Percentiles rank a stretch among this genome's conserved stretches.
Evolutionary conservation across 1,140 invertebrate species (phyloP).

Genomic region (Lasioglossum albipes): DNA sequence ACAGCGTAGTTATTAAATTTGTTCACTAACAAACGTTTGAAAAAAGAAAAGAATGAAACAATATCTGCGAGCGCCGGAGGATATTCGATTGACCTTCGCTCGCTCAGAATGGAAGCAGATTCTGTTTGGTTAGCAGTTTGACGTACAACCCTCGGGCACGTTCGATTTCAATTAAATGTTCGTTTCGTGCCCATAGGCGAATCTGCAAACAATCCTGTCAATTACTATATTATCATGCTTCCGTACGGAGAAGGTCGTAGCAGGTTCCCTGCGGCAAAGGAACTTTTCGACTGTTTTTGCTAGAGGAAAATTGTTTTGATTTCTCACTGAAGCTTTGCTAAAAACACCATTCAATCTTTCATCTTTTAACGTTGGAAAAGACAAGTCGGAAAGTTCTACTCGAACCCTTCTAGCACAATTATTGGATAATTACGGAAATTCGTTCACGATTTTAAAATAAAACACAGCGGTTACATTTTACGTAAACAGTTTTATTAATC

Average conservation of each 20-base stretch:
- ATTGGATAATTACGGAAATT: too few species aligned
- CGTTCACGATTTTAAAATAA: too few species aligned
- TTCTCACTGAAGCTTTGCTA: too few species aligned
- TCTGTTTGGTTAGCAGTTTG: slow-evolving; percentile 36
- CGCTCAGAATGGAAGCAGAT: slow-evolving; percentile 24
- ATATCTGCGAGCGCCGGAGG: not conserved
- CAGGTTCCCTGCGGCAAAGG: not conserved
- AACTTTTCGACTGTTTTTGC: not conserved
- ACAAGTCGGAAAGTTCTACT: too few species aligned
- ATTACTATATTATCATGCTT: slow-evolving; percentile 33
- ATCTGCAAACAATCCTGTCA: slow-evolving; percentile 52
- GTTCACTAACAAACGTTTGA: slow-evolving; percentile 42
- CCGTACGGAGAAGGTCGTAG: not conserved
- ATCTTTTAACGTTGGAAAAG: too few species aligned
- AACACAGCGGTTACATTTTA: too few species aligned
- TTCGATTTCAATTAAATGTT: slow-evolving; percentile 73
- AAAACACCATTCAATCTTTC: too few species aligned
- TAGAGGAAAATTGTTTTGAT: not conserved
- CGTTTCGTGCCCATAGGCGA: slow-evolving; percentile 55
- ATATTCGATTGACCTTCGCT: slow-evolving; percentile 38
- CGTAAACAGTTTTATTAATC: too few species aligned
- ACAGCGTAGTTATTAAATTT: slow-evolving; percentile 56
- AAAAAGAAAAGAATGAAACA: not conserved
- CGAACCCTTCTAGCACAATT: too few species aligned
- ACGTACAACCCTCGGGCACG: slow-evolving; percentile 56